Conservation (phyloP, 2,113 vertebrate genomes). For the Turdus rufiventris region DNA sequence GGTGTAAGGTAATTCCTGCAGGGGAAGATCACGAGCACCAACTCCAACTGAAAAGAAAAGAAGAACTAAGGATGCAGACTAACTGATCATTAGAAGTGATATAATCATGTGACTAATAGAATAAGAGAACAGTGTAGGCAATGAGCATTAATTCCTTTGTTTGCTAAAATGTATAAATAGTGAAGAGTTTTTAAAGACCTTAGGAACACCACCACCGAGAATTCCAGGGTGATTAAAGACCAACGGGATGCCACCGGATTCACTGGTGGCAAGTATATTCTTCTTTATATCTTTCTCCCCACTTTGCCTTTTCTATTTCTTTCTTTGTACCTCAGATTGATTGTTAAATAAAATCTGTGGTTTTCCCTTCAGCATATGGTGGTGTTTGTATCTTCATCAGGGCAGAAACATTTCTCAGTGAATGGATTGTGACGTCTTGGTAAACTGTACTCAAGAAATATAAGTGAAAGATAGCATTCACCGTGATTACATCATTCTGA, state of each 20-base stretch:
- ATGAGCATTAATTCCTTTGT: neutral
- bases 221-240: neutral
- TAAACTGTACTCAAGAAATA: neutral
- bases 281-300: neutral
- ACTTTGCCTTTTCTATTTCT: neutral
- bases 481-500: neutral
- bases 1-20: neutral
- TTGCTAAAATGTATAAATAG: neutral
- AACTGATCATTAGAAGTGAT: neutral
- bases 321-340: too few relatives aligned
- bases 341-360: neutral
- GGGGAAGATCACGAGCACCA: accelerated
- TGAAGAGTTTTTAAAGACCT: neutral
- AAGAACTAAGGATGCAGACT: too few relatives aligned
- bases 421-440: accelerated
- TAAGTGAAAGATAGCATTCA: neutral
- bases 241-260: accelerated
- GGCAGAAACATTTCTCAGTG: neutral
- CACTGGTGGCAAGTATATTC: accelerated
- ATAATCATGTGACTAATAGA: neutral
- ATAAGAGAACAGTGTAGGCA: neutral
- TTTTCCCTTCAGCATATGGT: neutral
- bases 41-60: neutral
- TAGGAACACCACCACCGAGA: neutral
- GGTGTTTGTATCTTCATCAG: neutral